These are phyloP conservation scores for Chymomyza amoena DNA, from an alignment of 2,888 invertebrate genomes.

Conservation along the genomic window DNA sequence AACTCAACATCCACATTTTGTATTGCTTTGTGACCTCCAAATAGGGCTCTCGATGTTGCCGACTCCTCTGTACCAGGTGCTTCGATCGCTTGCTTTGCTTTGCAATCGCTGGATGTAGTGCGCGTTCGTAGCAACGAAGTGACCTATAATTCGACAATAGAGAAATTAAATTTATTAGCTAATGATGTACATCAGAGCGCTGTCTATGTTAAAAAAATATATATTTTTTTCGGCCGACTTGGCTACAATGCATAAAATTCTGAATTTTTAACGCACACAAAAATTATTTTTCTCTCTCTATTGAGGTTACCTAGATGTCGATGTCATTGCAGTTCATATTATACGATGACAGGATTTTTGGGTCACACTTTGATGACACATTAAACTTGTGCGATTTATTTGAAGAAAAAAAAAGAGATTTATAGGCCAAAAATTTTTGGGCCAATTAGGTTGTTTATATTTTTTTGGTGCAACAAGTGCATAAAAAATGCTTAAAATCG, in stretches of 20 bases:
- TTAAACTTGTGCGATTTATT: conserved; percentile 32
- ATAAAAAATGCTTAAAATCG: neutral
- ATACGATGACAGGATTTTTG: conserved; percentile 45
- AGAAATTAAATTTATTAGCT: neutral
- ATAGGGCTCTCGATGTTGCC: conserved; percentile 25
- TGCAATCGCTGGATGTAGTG: conserved; percentile 60
- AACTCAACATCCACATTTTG: conserved; percentile 62
- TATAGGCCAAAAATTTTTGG: neutral
- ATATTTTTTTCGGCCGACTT: conserved; percentile 9
- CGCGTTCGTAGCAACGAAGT: conserved; percentile 76
- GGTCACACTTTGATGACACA: conserved; percentile 34
- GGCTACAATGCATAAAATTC: conserved; percentile 5
- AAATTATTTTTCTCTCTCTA: conserved; percentile 31
- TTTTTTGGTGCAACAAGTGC: conserved; percentile 17
- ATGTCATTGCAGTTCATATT: neutral
- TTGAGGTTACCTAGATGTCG: conserved; percentile 49
- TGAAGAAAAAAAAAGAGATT: conserved; percentile 9
- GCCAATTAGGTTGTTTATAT: conserved; percentile 26
- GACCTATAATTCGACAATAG: conserved; percentile 63
- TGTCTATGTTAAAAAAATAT: conserved; percentile 4
- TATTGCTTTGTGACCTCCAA: neutral
- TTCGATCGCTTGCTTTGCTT: conserved; percentile 50
- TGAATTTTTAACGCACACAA: neutral
- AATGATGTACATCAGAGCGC: conserved; percentile 31
- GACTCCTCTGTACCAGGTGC: conserved; percentile 12